These are phyloP conservation scores for Brienomyrus brachyistius DNA, from an alignment of 2,113 vertebrate species.

Conservation along the genomic window DNA sequence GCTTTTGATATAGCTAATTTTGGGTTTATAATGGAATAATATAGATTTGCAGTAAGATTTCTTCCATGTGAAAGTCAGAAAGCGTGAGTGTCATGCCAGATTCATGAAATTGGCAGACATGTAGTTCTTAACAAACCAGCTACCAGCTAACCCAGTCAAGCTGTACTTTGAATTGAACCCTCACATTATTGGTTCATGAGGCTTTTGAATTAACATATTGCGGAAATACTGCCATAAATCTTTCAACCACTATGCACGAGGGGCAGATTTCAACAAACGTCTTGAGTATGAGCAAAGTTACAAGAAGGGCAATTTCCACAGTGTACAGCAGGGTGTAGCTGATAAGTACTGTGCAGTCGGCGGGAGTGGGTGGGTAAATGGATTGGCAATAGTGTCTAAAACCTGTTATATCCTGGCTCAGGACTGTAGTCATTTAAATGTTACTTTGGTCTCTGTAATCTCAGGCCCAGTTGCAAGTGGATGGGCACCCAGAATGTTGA, in stretches of 20 bases:
- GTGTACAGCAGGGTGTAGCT: constrained; percentile 41
- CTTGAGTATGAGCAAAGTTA: constrained; percentile 22
- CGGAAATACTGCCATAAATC: not conserved
- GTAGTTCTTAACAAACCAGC: not conserved
- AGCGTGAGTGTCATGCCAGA: too few relatives aligned
- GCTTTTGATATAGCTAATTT: too few relatives aligned
- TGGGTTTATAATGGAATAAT: too few relatives aligned
- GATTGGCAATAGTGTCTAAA: constrained; percentile 45
- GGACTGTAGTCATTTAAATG: constrained; percentile 42
- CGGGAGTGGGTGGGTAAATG: constrained; percentile 48
- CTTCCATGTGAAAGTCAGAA: too few relatives aligned
- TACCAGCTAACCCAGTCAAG: not conserved
- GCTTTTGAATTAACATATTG: not conserved
- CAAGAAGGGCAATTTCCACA: constrained; percentile 46
- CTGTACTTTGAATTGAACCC: not conserved
- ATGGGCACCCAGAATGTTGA: constrained; percentile 24
- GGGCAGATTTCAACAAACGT: not conserved
- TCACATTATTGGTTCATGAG: not conserved
- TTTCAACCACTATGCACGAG: not conserved
- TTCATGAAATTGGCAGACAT: too few relatives aligned
- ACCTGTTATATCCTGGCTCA: constrained; percentile 45
- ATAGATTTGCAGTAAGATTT: too few relatives aligned
- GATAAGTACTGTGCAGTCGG: constrained; percentile 35
- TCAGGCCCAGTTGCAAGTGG: constrained; percentile 31
- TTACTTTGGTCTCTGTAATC: constrained; percentile 36